Base-by-base conservation (phyloP, 2,113 vertebrate genomes). In the Chrysemys picta region DNA sequence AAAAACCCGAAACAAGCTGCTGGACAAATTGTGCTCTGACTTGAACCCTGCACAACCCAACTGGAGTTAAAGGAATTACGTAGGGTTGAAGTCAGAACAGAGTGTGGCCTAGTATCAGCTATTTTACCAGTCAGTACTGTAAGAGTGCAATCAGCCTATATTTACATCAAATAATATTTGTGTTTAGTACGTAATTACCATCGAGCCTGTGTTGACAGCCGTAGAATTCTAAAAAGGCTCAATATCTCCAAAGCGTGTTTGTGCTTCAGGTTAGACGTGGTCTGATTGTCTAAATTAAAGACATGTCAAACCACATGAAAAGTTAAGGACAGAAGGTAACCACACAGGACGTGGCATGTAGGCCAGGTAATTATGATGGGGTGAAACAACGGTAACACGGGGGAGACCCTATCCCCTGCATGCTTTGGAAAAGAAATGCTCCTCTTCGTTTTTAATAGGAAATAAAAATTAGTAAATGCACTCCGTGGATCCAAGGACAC, bases 281-380 rank as follows among this genome's bases (percentile, higher is more conserved):
- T 88, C 95, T 92, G 94, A 97, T 97, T 95, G 94, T 96, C 96
- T 97, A 97, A 97, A 98, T 97, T 97, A 97, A 97, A 98, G 97
- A 83, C 96, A 98, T 87, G 96, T 97, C 96, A 97, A 97, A 96
- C 96, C 97, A 97, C 97, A 96, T 97, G 97, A 97, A 97, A 96
- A 95, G 96, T 92, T 65, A 78, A 78, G 96, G 97, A 91, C 88
- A 89, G 96, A 93, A 97, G 96, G 97, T 95, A 97, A 97, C 97
- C 95, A 96, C 97, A 97, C 97, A 97, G 97, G 96, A 98, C 89
- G 95, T 96, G 95, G 96, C 95, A 96, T 96, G 94, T 59, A 79
- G 92, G 93, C 95, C 96, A 97, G 96, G 95, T 96, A 97, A 96
- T 97, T 95, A 93, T 59, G 81, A 90, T 87, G 95, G 47, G 91